Evolutionary conservation across 2,888 invertebrate genomes (phyloP).

Genomic region (Leucozona laternaria): DNA sequence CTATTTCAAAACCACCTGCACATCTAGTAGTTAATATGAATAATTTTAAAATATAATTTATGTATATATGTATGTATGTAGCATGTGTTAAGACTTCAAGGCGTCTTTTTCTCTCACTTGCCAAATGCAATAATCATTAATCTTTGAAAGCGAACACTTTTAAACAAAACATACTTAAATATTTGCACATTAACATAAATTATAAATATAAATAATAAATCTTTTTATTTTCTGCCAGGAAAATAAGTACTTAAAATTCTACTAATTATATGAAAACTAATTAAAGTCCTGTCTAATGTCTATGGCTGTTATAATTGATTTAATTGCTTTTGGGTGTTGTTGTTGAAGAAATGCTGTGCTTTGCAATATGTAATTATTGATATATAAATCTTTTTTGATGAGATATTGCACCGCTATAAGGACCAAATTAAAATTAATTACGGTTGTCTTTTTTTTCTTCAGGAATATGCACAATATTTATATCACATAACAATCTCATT

Average conservation of each 20-base stretch:
- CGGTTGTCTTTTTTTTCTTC: not conserved
- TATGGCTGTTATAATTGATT: conserved; percentile 38
- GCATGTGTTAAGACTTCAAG: conserved; percentile 10
- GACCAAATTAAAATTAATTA: conserved; percentile 37
- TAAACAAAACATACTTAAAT: conserved; percentile 40
- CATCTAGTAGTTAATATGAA: conserved; percentile 21
- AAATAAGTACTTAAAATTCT: conserved; percentile 35
- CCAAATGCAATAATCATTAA: conserved; percentile 71
- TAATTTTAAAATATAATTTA: conserved; percentile 24
- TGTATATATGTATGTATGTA: not conserved
- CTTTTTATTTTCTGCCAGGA: not conserved
- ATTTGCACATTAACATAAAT: conserved; percentile 36
- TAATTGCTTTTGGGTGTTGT: conserved; percentile 40
- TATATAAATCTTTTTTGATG: conserved; percentile 33
- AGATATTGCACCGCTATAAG: conserved; percentile 1
- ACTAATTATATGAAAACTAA: conserved; percentile 44
- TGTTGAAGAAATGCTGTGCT: not conserved
- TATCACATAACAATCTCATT: not conserved
- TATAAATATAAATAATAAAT: conserved; percentile 14
- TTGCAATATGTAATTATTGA: conserved; percentile 20
- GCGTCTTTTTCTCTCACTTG: conserved; percentile 40
- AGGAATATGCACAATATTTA: not conserved
- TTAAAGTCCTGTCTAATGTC: conserved; percentile 40
- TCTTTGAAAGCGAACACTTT: conserved; percentile 51
- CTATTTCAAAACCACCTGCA: conserved; percentile 31